Conservation (phyloP, 2,888 invertebrate genomes). For the Zygothrica quintamaculata region DNA sequence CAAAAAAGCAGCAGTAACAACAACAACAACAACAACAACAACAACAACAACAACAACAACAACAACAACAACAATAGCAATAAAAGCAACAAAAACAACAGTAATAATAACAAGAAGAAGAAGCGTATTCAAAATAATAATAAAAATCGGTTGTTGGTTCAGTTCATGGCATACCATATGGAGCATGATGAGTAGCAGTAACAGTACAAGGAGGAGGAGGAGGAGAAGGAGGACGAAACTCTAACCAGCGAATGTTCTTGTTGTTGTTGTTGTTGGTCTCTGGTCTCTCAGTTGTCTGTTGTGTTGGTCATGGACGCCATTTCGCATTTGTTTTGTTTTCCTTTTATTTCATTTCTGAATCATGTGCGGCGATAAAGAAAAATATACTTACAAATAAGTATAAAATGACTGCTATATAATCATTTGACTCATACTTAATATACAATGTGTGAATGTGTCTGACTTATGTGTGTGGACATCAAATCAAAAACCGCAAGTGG, state of each 20-base stretch:
- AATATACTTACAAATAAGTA: conserved; percentile 26
- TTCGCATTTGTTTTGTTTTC: conserved; percentile 59
- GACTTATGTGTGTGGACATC: conserved; percentile 27
- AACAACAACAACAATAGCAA: conserved; percentile 66
- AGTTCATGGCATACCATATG: conserved; percentile 64
- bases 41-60: conserved; percentile 56
- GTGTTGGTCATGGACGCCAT: conserved; percentile 78
- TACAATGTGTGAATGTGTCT: not conserved
- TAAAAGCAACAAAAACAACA: conserved; percentile 60
- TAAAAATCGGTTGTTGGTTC: conserved; percentile 73
- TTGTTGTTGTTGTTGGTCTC: conserved; percentile 28
- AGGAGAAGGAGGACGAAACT: conserved; percentile 7
- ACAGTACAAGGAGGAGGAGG: conserved; percentile 17
- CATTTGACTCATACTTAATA: conserved; percentile 7
- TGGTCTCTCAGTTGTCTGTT: conserved; percentile 59
- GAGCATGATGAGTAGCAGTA: conserved; percentile 24
- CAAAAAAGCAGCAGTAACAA: conserved; percentile 62
- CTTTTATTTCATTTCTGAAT: conserved; percentile 59
- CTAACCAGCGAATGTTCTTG: conserved; percentile 50
- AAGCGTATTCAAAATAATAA: conserved; percentile 79
- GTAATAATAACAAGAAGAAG: conserved; percentile 48
- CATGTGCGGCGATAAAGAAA: conserved; percentile 73
- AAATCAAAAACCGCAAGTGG: conserved; percentile 67
- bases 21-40: conserved; percentile 27
- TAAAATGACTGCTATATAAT: conserved; percentile 2